Base-by-base conservation (phyloP, 2,888 invertebrate species). In the Cryptocephalus primarius region DNA sequence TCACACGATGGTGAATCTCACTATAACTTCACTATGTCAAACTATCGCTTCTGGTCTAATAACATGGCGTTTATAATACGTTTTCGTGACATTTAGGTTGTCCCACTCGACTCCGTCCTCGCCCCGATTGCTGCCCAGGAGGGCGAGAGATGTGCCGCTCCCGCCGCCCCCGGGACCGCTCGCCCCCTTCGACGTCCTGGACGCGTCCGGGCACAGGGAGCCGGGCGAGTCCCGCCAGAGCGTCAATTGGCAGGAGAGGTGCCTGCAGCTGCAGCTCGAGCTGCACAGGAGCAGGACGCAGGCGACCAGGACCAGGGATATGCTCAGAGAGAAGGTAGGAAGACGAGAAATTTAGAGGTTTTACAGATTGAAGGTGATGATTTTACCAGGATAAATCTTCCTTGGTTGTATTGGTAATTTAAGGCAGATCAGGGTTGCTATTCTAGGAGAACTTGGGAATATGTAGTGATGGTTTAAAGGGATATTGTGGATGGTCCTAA, bases 231-330 rank as follows among this genome's bases (percentile, higher is more conserved):
- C 55, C 62, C 48, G 41, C 41, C 53, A 51, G 39, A 61, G 65
- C 40, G 70, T 88, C 62, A 88, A 89, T 71, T 92, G 91, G 92
- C 88, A 90, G 72, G 89, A 90, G 70, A 76, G 88, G 47, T 92
- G 91, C 64, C 69, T 89, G 61, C 86, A 88, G 66, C 71, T 93
- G 57, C 91, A 92, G 69, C 71, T 88, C 61, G 90, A 92, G 66
- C 71, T 92, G 58, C 89, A 90, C 64, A 76, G 89, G 54, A 90
- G 88, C 64, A 79, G 88, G 60, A 83, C 85, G 60, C 91, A 92
- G 72, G 89, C 91, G 1, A 85, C 87, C 50, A 80, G 88, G 62
- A 88, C 91, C 45, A 77, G 90, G 42, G 88, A 90, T 63, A 85
- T 90, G 81, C 80, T 93, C 49, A 76, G 89, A 65, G 89, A 90